phyloP scores from a whole-genome alignment of 2,113 vertebrate genomes.

The Tenrec ecaudatus region DNA sequence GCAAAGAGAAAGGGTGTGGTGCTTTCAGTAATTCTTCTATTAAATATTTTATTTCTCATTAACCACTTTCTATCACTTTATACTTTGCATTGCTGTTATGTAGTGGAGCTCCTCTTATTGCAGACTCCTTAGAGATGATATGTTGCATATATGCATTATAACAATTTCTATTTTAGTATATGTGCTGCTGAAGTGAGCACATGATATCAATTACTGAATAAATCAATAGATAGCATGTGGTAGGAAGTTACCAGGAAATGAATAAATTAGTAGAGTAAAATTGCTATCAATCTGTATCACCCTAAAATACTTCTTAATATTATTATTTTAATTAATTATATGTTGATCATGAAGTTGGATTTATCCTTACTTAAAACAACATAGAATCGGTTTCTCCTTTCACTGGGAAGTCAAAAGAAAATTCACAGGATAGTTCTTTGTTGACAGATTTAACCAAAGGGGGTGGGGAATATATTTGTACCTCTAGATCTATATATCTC shows the following conservation, averaged over 20 bases:
- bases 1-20: neutral
- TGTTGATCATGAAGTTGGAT: neutral
- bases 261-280: neutral
- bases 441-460: neutral
- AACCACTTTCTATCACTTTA: neutral
- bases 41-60: neutral
- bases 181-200: too few species aligned
- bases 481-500: neutral
- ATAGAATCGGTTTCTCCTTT: neutral
- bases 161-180: too few species aligned
- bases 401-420: neutral
- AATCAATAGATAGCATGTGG: rapidly evolving
- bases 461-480: neutral
- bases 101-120: neutral
- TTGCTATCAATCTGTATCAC: rapidly evolving
- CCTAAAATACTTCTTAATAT: neutral
- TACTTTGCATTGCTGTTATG: neutral
- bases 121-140: neutral
- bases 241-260: neutral
- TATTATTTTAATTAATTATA: too few species aligned
- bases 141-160: neutral
- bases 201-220: neutral
- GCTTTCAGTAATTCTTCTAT: neutral
- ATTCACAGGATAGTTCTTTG: neutral
- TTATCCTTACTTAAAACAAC: neutral